Evolutionary conservation across 2,888 invertebrate genomes (phyloP), one percentile per base, ranked within the genome.

Genomic region (Pimpla rufipes): DNA sequence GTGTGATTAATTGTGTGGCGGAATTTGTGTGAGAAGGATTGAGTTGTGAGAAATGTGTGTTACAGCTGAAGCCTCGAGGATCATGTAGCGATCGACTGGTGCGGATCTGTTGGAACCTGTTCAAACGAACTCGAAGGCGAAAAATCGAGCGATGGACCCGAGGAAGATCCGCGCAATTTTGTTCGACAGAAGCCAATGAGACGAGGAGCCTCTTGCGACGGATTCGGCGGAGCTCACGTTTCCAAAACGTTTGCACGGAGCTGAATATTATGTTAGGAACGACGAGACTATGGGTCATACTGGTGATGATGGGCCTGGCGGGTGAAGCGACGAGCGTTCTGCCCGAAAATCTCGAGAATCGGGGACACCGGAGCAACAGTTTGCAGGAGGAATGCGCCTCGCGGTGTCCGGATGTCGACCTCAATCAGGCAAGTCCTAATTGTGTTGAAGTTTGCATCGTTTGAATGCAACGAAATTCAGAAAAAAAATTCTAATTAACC

Each of bases 321-420:
- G 89, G 87, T 85, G 83, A 86, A 87, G 89, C 85, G 75, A 64
- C 64, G 64, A 88, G 90, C 78, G 85, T 92, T 74, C 88, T 92
- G 82, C 91, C 91, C 50, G 91, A 90, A 37, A 89, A 87, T 77
- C 86, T 88, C 81, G 90, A 92, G 62, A 87, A 89, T 75, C 85
- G 86, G 29, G 71, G 71, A 45, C 68, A 85, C 57, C 87, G 88
- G 70, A 87, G 81, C 81, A 77, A 66, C 23, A 90, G 85, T 80
- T 87, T 92, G n/a, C 89, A 92, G 83, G 89, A 91, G 62, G 92
- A 92, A 78, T 92, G 92, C 86, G 89, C 91, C 10, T 89, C 91
- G 4, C 89, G 90, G 7, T 92, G 92, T 73, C 92, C 91, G 8
- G 90, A 92, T 68, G 88, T 91, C 83, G 92, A 91, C 67, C 85